A percentile compares a stretch with the other conserved stretches of the same genome.
Conservation (phyloP, 2,888 invertebrate species). For the Amaurobius ferox region DNA sequence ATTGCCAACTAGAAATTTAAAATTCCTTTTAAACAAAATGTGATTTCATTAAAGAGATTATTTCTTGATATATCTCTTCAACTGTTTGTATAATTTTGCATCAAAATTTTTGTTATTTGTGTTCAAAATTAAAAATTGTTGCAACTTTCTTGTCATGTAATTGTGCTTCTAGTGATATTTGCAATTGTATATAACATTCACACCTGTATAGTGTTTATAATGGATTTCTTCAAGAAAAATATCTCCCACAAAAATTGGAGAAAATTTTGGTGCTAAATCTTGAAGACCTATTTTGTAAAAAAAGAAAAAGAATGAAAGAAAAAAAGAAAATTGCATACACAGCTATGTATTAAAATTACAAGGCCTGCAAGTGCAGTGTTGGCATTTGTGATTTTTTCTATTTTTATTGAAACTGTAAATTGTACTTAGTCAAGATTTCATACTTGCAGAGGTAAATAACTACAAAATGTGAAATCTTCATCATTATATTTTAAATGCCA, state of each 20-base stretch:
- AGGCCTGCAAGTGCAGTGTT: too few species aligned
- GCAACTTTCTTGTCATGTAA: background rate
- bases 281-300: background rate
- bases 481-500: background rate
- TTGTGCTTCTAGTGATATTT: background rate
- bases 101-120: too few species aligned
- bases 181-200: background rate
- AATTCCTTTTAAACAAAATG: too few species aligned
- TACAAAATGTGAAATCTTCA: background rate
- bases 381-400: background rate
- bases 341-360: background rate
- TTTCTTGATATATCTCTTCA: too few species aligned
- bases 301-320: background rate
- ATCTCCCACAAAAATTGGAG: background rate
- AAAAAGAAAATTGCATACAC: background rate
- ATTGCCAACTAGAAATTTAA: too few species aligned
- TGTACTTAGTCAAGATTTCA: slow-evolving; percentile 16
- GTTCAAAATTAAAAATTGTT: too few species aligned
- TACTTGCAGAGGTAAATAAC: slow-evolving; percentile 1
- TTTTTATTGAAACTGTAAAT: background rate
- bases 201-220: background rate
- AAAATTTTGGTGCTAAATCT: slow-evolving; percentile 8
- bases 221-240: background rate
- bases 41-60: too few species aligned
- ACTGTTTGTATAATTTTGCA: too few species aligned